Conservation (phyloP, 2,888 invertebrate species). For the Hemistola chrysoprasaria region DNA sequence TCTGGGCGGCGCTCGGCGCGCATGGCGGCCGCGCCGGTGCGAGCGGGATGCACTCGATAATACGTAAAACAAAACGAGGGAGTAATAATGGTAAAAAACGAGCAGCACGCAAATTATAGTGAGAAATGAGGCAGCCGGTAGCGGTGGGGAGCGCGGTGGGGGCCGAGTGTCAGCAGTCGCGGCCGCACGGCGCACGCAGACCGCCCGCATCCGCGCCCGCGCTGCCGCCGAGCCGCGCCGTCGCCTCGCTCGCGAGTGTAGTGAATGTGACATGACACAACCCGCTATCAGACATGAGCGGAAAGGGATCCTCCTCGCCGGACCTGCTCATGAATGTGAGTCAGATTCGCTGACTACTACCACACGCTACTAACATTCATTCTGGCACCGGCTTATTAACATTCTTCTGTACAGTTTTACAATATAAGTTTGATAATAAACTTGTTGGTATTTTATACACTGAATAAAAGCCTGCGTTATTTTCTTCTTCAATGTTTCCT, state of each 20-base stretch:
- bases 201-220: slow-evolving; percentile 65
- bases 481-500: too few relatives aligned
- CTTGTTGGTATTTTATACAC: too few relatives aligned
- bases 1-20: slow-evolving; percentile 78
- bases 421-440: too few relatives aligned
- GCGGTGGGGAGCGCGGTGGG: slow-evolving; percentile 78
- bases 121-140: slow-evolving; percentile 82
- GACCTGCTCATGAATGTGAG: slow-evolving; percentile 83
- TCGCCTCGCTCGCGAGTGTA: slow-evolving; percentile 72
- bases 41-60: slow-evolving; percentile 83
- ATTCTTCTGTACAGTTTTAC: not conserved
- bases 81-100: slow-evolving; percentile 83
- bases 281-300: slow-evolving; percentile 65
- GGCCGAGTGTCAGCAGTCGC: slow-evolving; percentile 73
- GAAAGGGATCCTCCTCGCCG: slow-evolving; percentile 77
- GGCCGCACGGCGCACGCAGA: slow-evolving; percentile 70
- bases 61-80: slow-evolving; percentile 82
- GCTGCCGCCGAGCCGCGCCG: too few relatives aligned
- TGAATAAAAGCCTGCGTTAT: too few relatives aligned
- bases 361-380: slow-evolving; percentile 26
- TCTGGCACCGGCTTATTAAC: slow-evolving; percentile 5
- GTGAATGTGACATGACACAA: slow-evolving; percentile 73
- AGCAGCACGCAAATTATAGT: slow-evolving; percentile 82
- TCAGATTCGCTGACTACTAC: slow-evolving; percentile 40
- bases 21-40: slow-evolving; percentile 75